Evolutionary conservation across 2,797 vertebrate genomes (phyloP).

Genomic region (Rhinichthys osculus): DNA sequence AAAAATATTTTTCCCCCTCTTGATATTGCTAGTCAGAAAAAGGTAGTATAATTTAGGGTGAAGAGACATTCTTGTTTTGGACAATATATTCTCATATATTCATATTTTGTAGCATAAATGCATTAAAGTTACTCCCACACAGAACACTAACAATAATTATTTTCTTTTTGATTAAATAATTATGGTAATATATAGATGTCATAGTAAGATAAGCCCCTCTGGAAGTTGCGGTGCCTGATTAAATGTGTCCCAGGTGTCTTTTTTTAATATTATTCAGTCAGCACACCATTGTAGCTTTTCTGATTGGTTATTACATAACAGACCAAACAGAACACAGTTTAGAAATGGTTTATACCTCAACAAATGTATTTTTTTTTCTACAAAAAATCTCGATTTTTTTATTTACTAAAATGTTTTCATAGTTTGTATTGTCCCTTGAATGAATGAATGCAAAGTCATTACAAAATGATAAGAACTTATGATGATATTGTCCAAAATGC

Average conservation of each 20-base stretch:
- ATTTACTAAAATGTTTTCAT: neutral
- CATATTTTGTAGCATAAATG: neutral
- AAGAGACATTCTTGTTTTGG: neutral
- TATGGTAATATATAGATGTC: neutral
- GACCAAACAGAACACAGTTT: neutral
- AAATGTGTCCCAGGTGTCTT: neutral
- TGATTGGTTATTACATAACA: neutral
- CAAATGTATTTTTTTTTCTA: too few species aligned
- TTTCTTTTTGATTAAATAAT: neutral
- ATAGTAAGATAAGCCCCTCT: neutral
- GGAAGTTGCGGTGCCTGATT: neutral
- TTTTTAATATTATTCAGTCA: neutral
- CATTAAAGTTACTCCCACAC: neutral
- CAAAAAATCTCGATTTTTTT: neutral
- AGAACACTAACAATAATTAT: neutral
- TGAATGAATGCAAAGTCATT: neutral
- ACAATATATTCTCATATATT: neutral
- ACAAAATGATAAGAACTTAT: neutral
- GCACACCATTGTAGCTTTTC: neutral
- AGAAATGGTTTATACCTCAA: neutral
- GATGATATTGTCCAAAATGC: neutral
- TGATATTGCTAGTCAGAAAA: neutral
- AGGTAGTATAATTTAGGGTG: neutral
- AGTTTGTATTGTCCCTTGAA: neutral
- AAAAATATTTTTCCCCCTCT: too few species aligned